Evolutionary conservation across 1,140 invertebrate species (phyloP), one percentile per base, ranked within the genome.

Genomic region (Euwallacea similis): DNA sequence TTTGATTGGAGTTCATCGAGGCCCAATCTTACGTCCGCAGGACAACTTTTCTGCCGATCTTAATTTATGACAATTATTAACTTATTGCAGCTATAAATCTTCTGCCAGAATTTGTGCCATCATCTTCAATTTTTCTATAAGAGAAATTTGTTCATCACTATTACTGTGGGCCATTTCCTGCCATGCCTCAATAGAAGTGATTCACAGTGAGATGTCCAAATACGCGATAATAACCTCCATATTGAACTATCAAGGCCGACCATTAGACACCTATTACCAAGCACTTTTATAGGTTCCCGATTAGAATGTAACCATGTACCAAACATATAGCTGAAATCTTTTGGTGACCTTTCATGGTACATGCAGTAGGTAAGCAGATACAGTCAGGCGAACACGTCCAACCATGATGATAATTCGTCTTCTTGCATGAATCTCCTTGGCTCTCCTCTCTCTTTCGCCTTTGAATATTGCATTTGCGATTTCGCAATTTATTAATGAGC

Each of bases 361-460:
- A 21, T 58, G 55, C 11, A 58, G 65, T 66, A 56, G 42, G 55
- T 43, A 62, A 54, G 56, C 64, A 58, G 42, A 59, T 68, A 60
- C 55, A 59, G 9, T 21, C 56, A 68, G 42, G 16, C 62, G 15
- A 21, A 68, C 58, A 68, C 43, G 21, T 54, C 53, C 42, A 53
- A 7, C 47, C 9, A 67, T 58, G 58, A 42, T 33, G 55, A 69
- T 69, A 60, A 69, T 69, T 58, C 72, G 72, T 73, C 72, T 73
- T 73, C 72, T 74, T 71, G 70, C 70, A 72, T 72, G 73, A 55
- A 74, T 72, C 69, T 74, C 67, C 73, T 74, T 74, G 73, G 62
- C 6, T 16, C 16, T 66, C 69, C 73, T 74, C 73, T 73, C 72
- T 74, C 73, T 74, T 74, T 74, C 69, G 69, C 33, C 73, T 74